A percentile compares a stretch with the other conserved stretches of the same genome.
phyloP scores from a whole-genome alignment of 2,113 vertebrate genomes.

The Camarhynchus parvulus region DNA sequence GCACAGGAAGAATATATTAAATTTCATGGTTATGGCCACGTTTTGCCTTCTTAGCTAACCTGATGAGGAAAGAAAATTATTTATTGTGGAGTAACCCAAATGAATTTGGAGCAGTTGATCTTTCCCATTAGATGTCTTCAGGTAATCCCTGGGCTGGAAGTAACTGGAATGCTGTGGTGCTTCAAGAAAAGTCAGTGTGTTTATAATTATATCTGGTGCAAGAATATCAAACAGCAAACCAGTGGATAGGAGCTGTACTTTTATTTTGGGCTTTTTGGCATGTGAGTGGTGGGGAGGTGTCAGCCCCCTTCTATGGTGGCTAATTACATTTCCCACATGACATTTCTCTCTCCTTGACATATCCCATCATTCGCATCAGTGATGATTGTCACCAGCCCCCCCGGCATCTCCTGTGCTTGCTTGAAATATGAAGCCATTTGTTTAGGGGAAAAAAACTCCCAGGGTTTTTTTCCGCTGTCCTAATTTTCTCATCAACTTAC shows the following conservation, averaged over 20 bases:
- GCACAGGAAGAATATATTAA: background rate
- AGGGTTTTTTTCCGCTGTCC: background rate
- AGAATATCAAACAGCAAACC: background rate
- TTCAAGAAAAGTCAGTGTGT: background rate
- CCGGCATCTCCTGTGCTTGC: background rate
- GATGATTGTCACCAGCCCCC: conserved; percentile 50
- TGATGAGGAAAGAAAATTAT: background rate
- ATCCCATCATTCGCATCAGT: conserved; percentile 59
- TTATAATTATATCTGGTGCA: background rate
- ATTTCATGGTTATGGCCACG: background rate
- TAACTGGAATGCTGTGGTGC: background rate
- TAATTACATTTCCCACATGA: conserved; percentile 63
- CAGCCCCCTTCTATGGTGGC: background rate
- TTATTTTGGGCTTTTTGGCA: background rate
- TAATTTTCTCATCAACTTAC: conserved; percentile 29
- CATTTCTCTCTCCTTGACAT: conserved; percentile 61
- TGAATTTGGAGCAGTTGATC: background rate
- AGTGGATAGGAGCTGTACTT: background rate
- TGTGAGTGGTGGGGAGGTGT: conserved; percentile 15
- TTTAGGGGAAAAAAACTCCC: conserved; percentile 1
- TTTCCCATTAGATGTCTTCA: background rate
- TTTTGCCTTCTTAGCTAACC: background rate
- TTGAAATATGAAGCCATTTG: conserved; percentile 50
- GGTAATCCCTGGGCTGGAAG: background rate
- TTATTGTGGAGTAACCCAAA: background rate